Evolutionary conservation across 1,140 invertebrate species (phyloP).

Genomic region (Caerostris darwini): DNA sequence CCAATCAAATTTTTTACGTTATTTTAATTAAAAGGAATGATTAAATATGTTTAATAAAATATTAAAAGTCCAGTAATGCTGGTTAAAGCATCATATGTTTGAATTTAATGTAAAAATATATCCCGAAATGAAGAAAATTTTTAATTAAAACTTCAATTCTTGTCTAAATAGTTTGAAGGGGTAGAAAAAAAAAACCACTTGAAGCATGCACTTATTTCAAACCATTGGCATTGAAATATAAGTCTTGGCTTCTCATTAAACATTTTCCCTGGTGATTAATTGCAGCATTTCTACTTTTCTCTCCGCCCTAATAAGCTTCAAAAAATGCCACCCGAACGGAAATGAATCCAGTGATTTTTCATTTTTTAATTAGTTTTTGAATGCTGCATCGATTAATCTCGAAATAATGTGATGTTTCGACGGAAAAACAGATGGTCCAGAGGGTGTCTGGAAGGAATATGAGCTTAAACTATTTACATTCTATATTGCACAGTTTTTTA

Average conservation of each 20-base stretch:
- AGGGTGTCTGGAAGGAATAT: not conserved
- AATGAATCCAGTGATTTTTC: not conserved
- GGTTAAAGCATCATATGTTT: too few species aligned
- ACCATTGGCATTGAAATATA: constrained; percentile 9
- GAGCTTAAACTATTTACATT: too few species aligned
- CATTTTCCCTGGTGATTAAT: not conserved
- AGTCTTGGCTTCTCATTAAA: not conserved
- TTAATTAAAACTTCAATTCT: constrained; percentile 27
- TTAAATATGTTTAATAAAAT: too few species aligned
- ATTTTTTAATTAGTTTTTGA: constrained; percentile 41
- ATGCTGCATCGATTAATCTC: not conserved
- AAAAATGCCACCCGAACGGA: not conserved
- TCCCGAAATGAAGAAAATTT: not conserved
- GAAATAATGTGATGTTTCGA: not conserved
- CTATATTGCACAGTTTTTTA: too few species aligned
- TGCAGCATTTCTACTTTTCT: constrained; percentile 9
- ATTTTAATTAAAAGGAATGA: too few species aligned
- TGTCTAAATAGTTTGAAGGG: not conserved
- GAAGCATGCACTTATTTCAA: not conserved
- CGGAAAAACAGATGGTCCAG: not conserved
- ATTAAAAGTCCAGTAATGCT: too few species aligned
- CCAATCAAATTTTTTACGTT: too few species aligned
- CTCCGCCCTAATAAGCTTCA: constrained; percentile 5
- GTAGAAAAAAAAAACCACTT: not conserved
- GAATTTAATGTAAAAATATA: too few species aligned